phyloP scores from a whole-genome alignment of 2,888 invertebrate species.

The Pardosa pseudoannulata region DNA sequence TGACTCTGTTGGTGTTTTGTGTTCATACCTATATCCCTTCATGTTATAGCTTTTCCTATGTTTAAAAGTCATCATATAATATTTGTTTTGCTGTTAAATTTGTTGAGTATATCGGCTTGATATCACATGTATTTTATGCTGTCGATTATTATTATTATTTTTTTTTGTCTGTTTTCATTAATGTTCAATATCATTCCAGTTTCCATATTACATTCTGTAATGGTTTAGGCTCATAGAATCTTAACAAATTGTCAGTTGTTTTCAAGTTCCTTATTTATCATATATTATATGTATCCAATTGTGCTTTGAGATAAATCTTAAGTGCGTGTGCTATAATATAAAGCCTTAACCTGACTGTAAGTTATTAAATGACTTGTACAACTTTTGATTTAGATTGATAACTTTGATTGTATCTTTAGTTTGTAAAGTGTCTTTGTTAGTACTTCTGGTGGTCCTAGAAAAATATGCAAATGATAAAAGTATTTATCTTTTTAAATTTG shows the following conservation, averaged over 20 bases:
- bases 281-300: constrained; percentile 32
- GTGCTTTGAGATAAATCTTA: constrained; percentile 21
- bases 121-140: constrained; percentile 48
- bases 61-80: constrained; percentile 60
- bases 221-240: constrained; percentile 65
- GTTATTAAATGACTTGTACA: no score
- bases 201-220: constrained; percentile 48
- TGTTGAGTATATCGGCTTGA: constrained; percentile 61
- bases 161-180: constrained; percentile 42
- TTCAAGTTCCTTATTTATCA: constrained; percentile 61
- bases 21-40: constrained; percentile 59
- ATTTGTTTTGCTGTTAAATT: constrained; percentile 53
- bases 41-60: constrained; percentile 54
- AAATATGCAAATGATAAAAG: no score
- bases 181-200: constrained; percentile 65
- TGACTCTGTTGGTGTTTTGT: constrained; percentile 68
- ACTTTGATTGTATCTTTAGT: no score
- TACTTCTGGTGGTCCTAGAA: no score
- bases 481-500: no score
- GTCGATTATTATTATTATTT: constrained; percentile 36
- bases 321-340: constrained; percentile 22
- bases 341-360: constrained; percentile 33
- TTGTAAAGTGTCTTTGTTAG: no score
- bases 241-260: constrained; percentile 51
- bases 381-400: no score